phyloP scores from a whole-genome alignment of 1,140 invertebrate species.

The Galendromus occidentalis region DNA sequence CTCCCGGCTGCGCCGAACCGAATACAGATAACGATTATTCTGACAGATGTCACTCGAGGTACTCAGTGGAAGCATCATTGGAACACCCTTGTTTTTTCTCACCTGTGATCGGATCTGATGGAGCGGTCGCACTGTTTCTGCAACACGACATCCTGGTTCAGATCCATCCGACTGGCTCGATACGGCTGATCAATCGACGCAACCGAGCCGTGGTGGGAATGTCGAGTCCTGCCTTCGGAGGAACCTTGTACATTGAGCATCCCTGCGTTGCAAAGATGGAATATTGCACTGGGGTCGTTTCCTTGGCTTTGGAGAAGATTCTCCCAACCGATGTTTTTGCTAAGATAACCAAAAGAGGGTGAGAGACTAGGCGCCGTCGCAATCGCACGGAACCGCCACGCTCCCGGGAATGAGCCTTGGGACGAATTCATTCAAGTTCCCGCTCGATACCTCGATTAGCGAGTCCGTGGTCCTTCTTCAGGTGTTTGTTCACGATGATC shows the following conservation, averaged over 20 bases:
- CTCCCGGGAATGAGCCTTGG: no score
- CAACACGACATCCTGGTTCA: conserved; percentile 7
- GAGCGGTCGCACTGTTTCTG: background rate
- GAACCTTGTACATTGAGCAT: background rate
- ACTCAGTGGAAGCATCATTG: background rate
- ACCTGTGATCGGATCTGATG: background rate
- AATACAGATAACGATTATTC: no score
- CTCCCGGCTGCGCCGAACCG: no score
- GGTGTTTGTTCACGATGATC: conserved; percentile 1
- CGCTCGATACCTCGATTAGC: no score
- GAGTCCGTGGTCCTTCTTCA: no score
- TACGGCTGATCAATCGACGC: background rate
- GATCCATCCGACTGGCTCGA: background rate
- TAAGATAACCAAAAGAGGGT: conserved; percentile 4
- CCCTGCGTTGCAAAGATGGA: conserved; percentile 5
- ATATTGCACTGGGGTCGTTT: background rate
- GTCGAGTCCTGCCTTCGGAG: background rate
- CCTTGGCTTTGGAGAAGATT: background rate
- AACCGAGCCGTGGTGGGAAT: background rate
- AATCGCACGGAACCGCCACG: no score
- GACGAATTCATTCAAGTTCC: no score
- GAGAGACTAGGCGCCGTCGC: background rate
- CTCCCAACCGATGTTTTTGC: background rate
- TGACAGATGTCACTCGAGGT: no score
- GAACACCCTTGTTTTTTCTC: background rate